Conservation (phyloP, 2,888 invertebrate genomes). For the Calameuta filiformis region DNA sequence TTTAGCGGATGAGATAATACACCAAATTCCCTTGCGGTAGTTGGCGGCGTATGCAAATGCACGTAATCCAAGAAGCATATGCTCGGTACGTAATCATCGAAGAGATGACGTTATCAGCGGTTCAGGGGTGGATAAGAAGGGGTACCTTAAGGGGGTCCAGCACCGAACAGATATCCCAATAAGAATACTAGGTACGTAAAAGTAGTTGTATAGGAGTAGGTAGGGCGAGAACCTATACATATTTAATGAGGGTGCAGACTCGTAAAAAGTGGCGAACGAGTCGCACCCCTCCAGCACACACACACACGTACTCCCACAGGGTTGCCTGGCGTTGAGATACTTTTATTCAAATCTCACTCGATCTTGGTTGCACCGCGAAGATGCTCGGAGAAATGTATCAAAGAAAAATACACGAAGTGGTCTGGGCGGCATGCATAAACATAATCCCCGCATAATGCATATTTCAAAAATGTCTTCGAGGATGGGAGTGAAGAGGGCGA, state of each 20-base stretch:
- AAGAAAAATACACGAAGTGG: slow-evolving; percentile 62
- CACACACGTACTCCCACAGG: slow-evolving; percentile 37
- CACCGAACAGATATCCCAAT: slow-evolving; percentile 35
- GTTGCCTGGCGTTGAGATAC: slow-evolving; percentile 46
- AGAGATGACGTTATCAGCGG: slow-evolving; percentile 44
- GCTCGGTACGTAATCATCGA: slow-evolving; percentile 55
- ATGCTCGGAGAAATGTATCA: slow-evolving; percentile 50
- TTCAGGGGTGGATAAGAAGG: slow-evolving; percentile 3
- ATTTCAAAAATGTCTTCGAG: slow-evolving; percentile 56
- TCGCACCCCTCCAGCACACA: slow-evolving; percentile 32
- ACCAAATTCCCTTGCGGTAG: no score
- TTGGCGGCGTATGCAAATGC: slow-evolving; percentile 3
- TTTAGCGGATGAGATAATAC: no score
- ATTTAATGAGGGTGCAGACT: slow-evolving; percentile 63
- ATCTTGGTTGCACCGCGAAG: slow-evolving; percentile 33
- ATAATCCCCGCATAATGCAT: slow-evolving; percentile 59
- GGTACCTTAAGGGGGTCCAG: not conserved
- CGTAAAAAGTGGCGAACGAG: slow-evolving; percentile 53
- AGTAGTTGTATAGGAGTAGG: slow-evolving; percentile 19
- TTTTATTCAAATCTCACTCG: slow-evolving; percentile 64
- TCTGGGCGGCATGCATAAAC: slow-evolving; percentile 62
- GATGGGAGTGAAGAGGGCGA: no score
- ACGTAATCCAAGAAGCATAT: slow-evolving; percentile 47
- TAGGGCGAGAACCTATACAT: slow-evolving; percentile 61
- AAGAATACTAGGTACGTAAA: slow-evolving; percentile 20